Conservation (phyloP, 2,888 invertebrate genomes). For the Iselma pallidipennis region DNA sequence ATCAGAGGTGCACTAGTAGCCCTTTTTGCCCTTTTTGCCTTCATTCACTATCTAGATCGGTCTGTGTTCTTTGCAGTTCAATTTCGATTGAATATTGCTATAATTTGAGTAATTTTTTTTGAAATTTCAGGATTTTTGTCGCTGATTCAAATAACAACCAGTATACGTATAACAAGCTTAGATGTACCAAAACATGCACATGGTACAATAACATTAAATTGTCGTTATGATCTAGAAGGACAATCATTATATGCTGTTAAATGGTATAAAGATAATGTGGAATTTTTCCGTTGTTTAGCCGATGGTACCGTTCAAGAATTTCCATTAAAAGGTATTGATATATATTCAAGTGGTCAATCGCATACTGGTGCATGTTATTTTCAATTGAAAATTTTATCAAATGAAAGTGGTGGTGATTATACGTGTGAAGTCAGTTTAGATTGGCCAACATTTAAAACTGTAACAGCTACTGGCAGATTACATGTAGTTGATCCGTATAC, state of each 20-base stretch:
- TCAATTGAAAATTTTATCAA: conserved; percentile 38
- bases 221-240: conserved; percentile 45
- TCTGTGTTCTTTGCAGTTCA: too few species aligned
- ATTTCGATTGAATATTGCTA: too few species aligned
- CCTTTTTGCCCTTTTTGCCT: too few species aligned
- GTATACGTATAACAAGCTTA: conserved; percentile 37
- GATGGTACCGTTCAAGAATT: conserved; percentile 43
- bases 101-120: too few species aligned
- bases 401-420: conserved; percentile 45
- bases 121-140: neutral
- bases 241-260: conserved; percentile 47
- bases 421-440: conserved; percentile 50
- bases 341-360: conserved; percentile 31
- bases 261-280: conserved; percentile 49
- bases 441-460: conserved; percentile 40
- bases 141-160: neutral
- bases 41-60: too few species aligned
- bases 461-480: conserved; percentile 27
- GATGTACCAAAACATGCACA: conserved; percentile 44
- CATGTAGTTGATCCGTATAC: conserved; percentile 29
- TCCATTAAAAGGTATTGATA: conserved; percentile 40
- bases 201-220: conserved; percentile 43
- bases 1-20: too few species aligned
- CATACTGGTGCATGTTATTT: conserved; percentile 45
- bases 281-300: conserved; percentile 46